Conservation (phyloP, 2,888 invertebrate species). For the Synergus laeviventris region DNA sequence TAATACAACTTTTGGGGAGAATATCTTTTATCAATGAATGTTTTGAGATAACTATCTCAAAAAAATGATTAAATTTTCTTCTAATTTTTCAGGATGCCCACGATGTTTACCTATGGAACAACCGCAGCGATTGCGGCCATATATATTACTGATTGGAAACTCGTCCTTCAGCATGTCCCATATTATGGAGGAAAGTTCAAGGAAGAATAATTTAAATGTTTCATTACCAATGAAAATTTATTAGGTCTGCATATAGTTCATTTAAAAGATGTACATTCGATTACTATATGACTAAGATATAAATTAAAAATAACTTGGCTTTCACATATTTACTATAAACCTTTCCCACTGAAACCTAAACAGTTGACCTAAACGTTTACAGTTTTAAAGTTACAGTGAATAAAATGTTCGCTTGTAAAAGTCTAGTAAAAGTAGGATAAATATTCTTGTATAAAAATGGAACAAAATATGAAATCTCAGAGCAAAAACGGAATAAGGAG, state of each 20-base stretch:
- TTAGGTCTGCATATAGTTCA: not conserved
- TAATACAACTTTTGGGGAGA: not conserved
- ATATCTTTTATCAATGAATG: not conserved
- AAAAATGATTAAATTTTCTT: not conserved
- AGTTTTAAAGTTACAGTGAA: too few species aligned
- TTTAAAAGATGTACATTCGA: not conserved
- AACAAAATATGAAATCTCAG: too few species aligned
- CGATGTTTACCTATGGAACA: not conserved
- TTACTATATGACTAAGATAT: conserved; percentile 3
- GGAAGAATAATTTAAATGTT: not conserved
- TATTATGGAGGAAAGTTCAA: conserved; percentile 27
- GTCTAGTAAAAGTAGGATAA: too few species aligned
- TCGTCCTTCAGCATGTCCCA: conserved; percentile 3
- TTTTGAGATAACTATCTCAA: not conserved
- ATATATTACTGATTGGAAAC: conserved; percentile 15
- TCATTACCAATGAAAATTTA: conserved; percentile 3
- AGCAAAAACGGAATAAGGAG: too few species aligned
- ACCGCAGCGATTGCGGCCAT: not conserved
- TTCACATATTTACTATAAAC: not conserved
- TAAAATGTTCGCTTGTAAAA: too few species aligned
- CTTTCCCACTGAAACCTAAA: not conserved
- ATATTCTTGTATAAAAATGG: too few species aligned
- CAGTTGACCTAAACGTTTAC: not conserved
- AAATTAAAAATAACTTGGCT: not conserved
- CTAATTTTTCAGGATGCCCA: conserved; percentile 8